A percentile compares a stretch with the other conserved stretches of the same genome.
Conservation (phyloP, 2,888 invertebrate species). For the Masnerella sp. region DNA sequence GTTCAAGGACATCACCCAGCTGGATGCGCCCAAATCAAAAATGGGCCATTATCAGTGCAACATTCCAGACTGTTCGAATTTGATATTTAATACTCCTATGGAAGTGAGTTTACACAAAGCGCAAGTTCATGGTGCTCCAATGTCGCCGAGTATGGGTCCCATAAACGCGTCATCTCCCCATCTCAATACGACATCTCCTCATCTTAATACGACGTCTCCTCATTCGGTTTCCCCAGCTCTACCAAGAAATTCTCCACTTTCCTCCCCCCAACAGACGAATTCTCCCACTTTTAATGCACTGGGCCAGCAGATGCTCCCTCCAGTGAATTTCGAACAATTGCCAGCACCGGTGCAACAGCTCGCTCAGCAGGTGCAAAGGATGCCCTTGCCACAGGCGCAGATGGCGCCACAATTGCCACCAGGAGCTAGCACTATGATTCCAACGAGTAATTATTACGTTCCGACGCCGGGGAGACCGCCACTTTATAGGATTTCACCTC, state of each 20-base stretch:
- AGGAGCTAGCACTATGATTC: conserved; percentile 73
- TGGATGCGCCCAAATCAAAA: conserved; percentile 80
- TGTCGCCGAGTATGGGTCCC: conserved; percentile 67
- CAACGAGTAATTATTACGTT: conserved; percentile 74
- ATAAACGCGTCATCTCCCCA: conserved; percentile 64
- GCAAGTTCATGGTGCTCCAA: conserved; percentile 71
- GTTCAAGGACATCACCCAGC: conserved; percentile 79
- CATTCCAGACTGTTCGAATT: conserved; percentile 72
- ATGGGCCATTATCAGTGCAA: conserved; percentile 80
- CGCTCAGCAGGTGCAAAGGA: conserved; percentile 76
- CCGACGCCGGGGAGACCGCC: conserved; percentile 76
- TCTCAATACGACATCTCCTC: conserved; percentile 60
- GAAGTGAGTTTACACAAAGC: conserved; percentile 73
- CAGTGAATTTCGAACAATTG: conserved; percentile 74
- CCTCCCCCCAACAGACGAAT: conserved; percentile 70
- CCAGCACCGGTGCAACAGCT: conserved; percentile 76
- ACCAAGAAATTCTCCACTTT: conserved; percentile 56
- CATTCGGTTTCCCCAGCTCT: conserved; percentile 46
- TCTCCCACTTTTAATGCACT: conserved; percentile 68
- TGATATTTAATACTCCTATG: conserved; percentile 69
- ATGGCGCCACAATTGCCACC: conserved; percentile 71
- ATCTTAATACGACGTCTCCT: conserved; percentile 62
- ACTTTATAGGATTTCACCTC: conserved; percentile 72
- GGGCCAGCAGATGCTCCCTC: conserved; percentile 68
- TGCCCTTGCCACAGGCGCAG: conserved; percentile 74